Base-by-base conservation (phyloP, 2,888 invertebrate genomes). In the Hedya salicella region DNA sequence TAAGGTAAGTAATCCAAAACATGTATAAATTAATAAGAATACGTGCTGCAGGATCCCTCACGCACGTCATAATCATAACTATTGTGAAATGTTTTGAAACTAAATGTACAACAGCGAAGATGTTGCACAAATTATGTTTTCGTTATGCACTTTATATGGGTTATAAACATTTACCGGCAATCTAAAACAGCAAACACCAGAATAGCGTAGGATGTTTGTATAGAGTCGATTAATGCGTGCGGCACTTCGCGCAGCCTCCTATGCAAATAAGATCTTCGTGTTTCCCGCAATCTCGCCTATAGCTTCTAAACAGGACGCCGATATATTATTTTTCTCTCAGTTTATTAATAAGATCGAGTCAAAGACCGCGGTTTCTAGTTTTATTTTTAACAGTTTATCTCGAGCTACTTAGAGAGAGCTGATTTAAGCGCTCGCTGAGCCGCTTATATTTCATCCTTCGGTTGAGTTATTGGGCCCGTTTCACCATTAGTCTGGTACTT, bases 301-400 rank as follows among this genome's bases (percentile, higher is more conserved):
- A 50, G 68, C 68, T 69, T 69, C 69, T 71, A 68, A 53, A 74
- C 72, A 67, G 62, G 56, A 67, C 67, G 71, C 75, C 77, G 78
- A 76, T 81, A 82, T 76, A 79, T 75, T 78, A 82, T 81, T 82
- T 80, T 82, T 82, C 73, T 76, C 72, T 73, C 75, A 75, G 73
- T 70, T 73, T 77, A 71, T 69, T 72, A 71, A 76, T 81, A 80
- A 80, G 75, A 73, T 73, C 69, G 67, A 71, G 73, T 32, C 53
- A 36, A 36, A 25, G 48, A 54, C 19, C 54, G 32, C 53, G 19
- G 40, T 16, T 14, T 48, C 46, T 61, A 49, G 42, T 49, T 67
- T 62, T 67, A 62, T 67, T 39, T 62, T 36, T 14, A 67, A 67
- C 16, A 53, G 14, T 36, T 56, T 42, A 64, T 32, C 54, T 50